phyloP scores from a whole-genome alignment of 2,113 vertebrate genomes.

The Takifugu flavidus region DNA sequence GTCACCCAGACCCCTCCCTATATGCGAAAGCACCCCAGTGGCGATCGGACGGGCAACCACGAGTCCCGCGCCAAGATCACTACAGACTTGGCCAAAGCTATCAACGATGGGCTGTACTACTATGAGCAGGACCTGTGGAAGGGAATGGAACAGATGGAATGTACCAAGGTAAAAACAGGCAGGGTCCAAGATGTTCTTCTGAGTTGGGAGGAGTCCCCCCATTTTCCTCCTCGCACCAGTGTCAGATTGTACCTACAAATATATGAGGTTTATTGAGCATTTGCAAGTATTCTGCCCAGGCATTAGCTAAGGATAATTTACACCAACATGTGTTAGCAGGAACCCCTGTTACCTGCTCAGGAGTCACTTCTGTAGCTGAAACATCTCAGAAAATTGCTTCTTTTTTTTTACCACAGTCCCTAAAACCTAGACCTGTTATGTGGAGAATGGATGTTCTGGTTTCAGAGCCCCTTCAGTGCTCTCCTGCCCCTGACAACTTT shows the following conservation, averaged over 20 bases:
- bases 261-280: no score
- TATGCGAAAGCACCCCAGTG: constrained; percentile 87
- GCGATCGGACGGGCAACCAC: constrained; percentile 93
- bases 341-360: no score
- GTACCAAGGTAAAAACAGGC: constrained; percentile 82
- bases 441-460: background rate
- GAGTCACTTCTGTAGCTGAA: no score
- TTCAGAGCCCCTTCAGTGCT: background rate
- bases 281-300: no score
- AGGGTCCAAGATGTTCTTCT: background rate
- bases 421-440: background rate
- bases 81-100: constrained; percentile 89
- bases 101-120: constrained; percentile 97
- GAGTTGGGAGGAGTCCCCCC: no score
- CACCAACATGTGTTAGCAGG: no score
- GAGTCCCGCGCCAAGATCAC: constrained; percentile 92
- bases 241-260: no score
- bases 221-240: no score
- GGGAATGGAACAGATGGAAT: constrained; percentile 75
- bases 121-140: constrained; percentile 97
- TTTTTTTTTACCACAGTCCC: background rate
- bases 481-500: background rate
- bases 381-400: background rate
- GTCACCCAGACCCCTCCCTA: constrained; percentile 95
- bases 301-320: no score